Base-by-base conservation (phyloP, 2,888 invertebrate species). In the Aphodius sticticus region DNA sequence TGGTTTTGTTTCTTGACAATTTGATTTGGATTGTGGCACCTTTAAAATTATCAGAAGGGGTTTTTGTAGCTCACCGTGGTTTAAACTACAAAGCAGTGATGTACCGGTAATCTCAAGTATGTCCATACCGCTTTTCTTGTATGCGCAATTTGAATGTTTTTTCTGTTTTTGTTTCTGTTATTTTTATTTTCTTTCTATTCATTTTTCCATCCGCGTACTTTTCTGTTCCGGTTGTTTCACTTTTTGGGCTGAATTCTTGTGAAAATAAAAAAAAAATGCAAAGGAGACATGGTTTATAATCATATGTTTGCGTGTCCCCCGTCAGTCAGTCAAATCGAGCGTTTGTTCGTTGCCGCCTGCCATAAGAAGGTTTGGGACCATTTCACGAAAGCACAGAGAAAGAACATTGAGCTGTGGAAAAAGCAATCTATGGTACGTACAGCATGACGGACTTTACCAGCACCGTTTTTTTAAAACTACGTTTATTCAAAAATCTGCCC, bases 341-440 rank as follows among this genome's bases (percentile, higher is more conserved):
- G 96, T 93, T 97, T 98, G 92, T 98, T 98, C 93, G 92, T 93
- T 90, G 96, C 97, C 88, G 97, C 98, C 89, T 95, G 95, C 91
- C 97, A 97, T 92, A 98, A 98, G 94, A 97, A 97, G 91, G 97
- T 97, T 91, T 98, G 98, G 98, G 98, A 98, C 94, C 98, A 98
- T 94, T 98, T 99, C 95, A 97, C 97, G 92, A 98, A 98, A 93
- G 96, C 98, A 86, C 98, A 98, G 92, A 93, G 98, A 92, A 98
- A 98, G 95, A 98, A 98, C 93, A 96, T 99, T 91, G 97, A 98
- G 92, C 94, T 96, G 89, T 98, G 98, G 99, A 96, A 96, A 92
- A 98, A 96, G 92, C 96, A 97, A 92, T 95, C 96, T 82, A 94
- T 95, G 96, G 98, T 98, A 95, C 93, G 89, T 89, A 89, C 87